These are phyloP conservation scores for Oophaga sylvatica DNA, from an alignment of 2,797 vertebrate species.

Conservation along the genomic window DNA sequence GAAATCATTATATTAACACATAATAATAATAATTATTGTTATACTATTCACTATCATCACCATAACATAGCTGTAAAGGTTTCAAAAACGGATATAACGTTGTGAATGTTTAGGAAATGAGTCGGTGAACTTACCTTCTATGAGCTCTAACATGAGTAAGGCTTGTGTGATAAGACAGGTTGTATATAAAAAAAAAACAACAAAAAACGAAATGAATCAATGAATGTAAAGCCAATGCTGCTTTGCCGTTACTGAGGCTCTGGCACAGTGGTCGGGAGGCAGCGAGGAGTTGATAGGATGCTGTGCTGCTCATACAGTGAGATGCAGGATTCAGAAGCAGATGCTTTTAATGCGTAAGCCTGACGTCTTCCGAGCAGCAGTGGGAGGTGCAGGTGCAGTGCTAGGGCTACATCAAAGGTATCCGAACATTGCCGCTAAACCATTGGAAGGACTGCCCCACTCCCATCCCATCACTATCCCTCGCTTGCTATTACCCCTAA, in stretches of 20 bases:
- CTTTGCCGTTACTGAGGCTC: conserved; percentile 65
- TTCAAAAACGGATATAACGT: too few relatives aligned
- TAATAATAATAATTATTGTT: background rate
- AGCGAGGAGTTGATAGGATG: conserved; percentile 78
- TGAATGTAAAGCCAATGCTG: conserved; percentile 67
- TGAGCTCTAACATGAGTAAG: conserved; percentile 90
- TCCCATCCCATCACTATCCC: conserved; percentile 32
- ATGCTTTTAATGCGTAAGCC: conserved; percentile 84
- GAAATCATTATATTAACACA: background rate
- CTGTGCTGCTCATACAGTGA: conserved; percentile 75
- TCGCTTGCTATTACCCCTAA: conserved; percentile 70
- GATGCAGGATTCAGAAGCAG: conserved; percentile 81
- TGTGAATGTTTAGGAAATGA: conserved; percentile 39
- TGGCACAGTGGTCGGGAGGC: conserved; percentile 68
- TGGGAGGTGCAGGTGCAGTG: conserved; percentile 82
- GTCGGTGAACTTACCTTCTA: conserved; percentile 88
- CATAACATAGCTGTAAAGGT: background rate
- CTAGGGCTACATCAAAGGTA: conserved; percentile 82
- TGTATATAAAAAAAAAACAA: conserved; percentile 30
- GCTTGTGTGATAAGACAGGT: conserved; percentile 67
- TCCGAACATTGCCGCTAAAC: conserved; percentile 71
- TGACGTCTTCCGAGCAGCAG: conserved; percentile 86
- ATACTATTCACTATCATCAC: background rate
- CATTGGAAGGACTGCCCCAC: conserved; percentile 70
- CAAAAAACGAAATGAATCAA: background rate